Percentiles rank a stretch among this genome's conserved stretches.
These are phyloP conservation scores for Pheucticus melanocephalus DNA, from an alignment of 2,113 vertebrate genomes.

Conservation along the genomic window DNA sequence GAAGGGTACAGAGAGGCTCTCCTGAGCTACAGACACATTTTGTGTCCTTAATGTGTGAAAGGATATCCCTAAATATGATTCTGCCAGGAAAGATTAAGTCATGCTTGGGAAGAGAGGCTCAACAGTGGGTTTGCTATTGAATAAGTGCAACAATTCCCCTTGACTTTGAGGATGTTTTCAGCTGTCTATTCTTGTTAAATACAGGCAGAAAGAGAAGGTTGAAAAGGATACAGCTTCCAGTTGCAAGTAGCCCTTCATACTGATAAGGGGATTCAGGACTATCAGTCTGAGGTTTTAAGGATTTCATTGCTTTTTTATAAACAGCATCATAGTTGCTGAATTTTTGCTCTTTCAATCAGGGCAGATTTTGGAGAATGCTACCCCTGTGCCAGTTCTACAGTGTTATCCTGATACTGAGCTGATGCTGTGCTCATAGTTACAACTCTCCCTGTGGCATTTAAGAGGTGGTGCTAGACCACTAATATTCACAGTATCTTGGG, in stretches of 20 bases:
- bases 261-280: background rate
- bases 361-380: background rate
- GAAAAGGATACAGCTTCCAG: background rate
- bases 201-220: background rate
- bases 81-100: constrained; percentile 23
- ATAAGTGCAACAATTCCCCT: background rate
- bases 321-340: background rate
- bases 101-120: background rate
- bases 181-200: background rate
- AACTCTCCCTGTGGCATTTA: background rate
- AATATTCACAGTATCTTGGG: background rate
- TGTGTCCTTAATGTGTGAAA: background rate
- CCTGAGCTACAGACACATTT: background rate
- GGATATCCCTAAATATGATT: background rate
- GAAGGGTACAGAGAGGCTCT: background rate
- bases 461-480: background rate
- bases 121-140: background rate
- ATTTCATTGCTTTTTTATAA: background rate
- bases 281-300: background rate
- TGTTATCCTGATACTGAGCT: background rate
- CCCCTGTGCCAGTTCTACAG: background rate
- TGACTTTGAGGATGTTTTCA: background rate
- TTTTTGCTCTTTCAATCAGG: background rate
- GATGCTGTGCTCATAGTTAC: background rate
- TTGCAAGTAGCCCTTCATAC: background rate